phyloP scores from a whole-genome alignment of 2,797 vertebrate species.

The Acrossocheilus fasciatus region DNA sequence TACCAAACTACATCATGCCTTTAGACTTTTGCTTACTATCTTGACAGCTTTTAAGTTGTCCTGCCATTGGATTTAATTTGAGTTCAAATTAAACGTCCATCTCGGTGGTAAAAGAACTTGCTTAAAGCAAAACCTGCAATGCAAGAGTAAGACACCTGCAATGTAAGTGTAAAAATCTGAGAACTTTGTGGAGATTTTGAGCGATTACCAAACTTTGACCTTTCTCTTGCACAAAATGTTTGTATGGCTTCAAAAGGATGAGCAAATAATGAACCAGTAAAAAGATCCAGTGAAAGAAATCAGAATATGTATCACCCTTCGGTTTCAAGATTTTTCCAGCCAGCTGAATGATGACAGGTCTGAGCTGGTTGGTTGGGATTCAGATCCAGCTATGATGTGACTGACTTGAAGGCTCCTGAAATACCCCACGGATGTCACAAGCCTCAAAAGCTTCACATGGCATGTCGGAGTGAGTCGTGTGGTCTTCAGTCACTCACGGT shows the following conservation, averaged over 20 bases:
- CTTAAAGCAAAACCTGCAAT: background rate
- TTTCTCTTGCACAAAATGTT: background rate
- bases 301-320: background rate
- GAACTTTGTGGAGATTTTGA: background rate
- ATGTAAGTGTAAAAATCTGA: background rate
- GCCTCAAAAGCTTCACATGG: slow-evolving; percentile 40
- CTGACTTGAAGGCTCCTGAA: slow-evolving; percentile 25
- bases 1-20: background rate
- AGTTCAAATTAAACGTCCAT: background rate
- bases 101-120: background rate
- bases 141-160: background rate
- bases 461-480: slow-evolving; percentile 41
- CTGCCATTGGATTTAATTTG: background rate
- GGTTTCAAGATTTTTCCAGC: slow-evolving; percentile 9
- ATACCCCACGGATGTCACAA: slow-evolving; percentile 16
- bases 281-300: background rate
- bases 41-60: background rate
- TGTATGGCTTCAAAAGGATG: background rate
- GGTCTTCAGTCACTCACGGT: slow-evolving; percentile 46
- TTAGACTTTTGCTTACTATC: background rate
- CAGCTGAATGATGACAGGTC: slow-evolving; percentile 14
- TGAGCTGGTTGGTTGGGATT: slow-evolving; percentile 16
- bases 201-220: background rate
- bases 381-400: slow-evolving; percentile 37
- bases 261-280: background rate